These are phyloP conservation scores for Dolomedes plantarius DNA, from an alignment of 2,888 invertebrate genomes.

Conservation along the genomic window DNA sequence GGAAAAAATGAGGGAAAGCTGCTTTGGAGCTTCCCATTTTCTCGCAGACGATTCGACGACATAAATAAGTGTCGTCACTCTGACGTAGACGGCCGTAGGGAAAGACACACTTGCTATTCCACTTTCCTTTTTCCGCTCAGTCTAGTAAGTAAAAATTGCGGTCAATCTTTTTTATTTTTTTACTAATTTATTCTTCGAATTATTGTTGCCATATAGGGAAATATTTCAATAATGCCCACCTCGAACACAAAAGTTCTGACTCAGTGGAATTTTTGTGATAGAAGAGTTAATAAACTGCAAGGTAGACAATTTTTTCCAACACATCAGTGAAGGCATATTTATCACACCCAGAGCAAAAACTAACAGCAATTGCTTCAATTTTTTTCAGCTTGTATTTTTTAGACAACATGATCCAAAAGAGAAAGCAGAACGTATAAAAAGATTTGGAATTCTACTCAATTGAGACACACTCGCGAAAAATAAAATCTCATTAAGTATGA, in stretches of 20 bases:
- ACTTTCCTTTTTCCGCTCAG: neutral
- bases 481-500: too few species aligned
- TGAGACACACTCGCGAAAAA: too few species aligned
- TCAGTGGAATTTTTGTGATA: neutral
- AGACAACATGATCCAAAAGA: too few species aligned
- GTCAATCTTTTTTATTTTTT: neutral
- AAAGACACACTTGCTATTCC: neutral
- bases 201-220: neutral
- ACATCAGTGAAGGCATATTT: too few species aligned
- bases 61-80: conserved; percentile 13
- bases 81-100: conserved; percentile 3
- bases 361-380: too few species aligned
- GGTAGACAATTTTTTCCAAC: too few species aligned
- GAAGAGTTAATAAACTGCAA: too few species aligned
- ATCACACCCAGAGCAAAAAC: too few species aligned
- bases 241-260: neutral
- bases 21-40: neutral
- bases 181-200: neutral
- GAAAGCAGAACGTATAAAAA: too few species aligned
- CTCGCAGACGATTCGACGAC: conserved; percentile 2
- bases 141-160: neutral
- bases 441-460: too few species aligned
- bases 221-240: neutral
- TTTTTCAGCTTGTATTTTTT: too few species aligned
- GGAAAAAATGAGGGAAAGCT: conserved; percentile 6